Evolutionary conservation across 2,797 vertebrate genomes (phyloP).

Genomic region (Anabas testudineus): DNA sequence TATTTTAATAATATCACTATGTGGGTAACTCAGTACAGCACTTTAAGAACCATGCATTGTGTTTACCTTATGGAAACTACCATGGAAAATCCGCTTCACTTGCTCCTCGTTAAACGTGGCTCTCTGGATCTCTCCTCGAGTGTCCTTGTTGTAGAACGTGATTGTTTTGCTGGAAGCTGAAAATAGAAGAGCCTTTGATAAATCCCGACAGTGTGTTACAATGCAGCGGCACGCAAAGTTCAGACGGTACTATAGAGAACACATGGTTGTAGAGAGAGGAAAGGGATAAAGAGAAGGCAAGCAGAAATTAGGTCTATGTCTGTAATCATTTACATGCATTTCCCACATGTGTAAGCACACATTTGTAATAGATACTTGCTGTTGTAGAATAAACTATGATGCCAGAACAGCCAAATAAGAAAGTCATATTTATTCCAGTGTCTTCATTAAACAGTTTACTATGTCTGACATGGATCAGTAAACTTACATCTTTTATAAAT

Average conservation of each 20-base stretch:
- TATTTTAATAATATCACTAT: slow-evolving; percentile 35
- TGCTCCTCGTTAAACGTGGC: slow-evolving; percentile 92
- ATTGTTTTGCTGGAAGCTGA: slow-evolving; percentile 94
- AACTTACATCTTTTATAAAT: background rate
- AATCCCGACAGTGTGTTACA: slow-evolving; percentile 60
- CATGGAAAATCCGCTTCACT: slow-evolving; percentile 95
- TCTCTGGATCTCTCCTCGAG: slow-evolving; percentile 93
- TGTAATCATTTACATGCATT: slow-evolving; percentile 51
- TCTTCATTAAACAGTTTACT: background rate
- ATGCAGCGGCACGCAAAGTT: slow-evolving; percentile 65
- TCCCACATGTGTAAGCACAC: slow-evolving; percentile 27
- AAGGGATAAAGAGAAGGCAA: slow-evolving; percentile 31
- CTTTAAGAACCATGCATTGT: slow-evolving; percentile 27
- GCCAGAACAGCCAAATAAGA: background rate
- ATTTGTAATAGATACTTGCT: slow-evolving; percentile 32
- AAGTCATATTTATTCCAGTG: background rate
- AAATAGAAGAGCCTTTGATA: slow-evolving; percentile 74
- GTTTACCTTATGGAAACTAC: slow-evolving; percentile 99
- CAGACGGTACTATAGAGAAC: slow-evolving; percentile 57
- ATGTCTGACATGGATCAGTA: slow-evolving; percentile 5
- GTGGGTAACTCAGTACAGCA: background rate
- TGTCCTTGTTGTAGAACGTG: slow-evolving; percentile 98
- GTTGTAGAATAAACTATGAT: background rate
- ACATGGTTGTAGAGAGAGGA: slow-evolving; percentile 49
- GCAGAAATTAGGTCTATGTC: slow-evolving; percentile 46